phyloP scores from a whole-genome alignment of 2,888 invertebrate species.

The Epistrophe eligans region DNA sequence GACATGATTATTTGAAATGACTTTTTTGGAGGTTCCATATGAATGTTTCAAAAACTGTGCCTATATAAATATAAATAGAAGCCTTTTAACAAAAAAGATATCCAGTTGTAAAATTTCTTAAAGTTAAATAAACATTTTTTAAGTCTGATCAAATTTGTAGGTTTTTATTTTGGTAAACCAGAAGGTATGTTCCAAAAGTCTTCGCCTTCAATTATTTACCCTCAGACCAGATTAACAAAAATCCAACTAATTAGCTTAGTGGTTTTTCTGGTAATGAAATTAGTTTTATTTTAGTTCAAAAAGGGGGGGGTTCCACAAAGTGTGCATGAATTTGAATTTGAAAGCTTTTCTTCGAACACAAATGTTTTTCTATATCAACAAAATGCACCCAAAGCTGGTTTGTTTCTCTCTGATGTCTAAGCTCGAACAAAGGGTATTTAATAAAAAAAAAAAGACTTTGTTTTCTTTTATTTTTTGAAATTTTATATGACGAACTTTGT shows the following conservation, averaged over 20 bases:
- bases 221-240: slow-evolving; percentile 4
- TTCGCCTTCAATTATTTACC: not conserved
- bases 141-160: not conserved
- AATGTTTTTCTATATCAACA: slow-evolving; percentile 20
- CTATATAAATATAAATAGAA: not conserved
- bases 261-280: slow-evolving; percentile 23
- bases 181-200: not conserved
- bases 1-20: not conserved
- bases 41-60: too few relatives aligned
- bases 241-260: slow-evolving; percentile 18
- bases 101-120: not conserved
- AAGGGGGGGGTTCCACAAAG: not conserved
- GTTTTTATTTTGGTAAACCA: not conserved
- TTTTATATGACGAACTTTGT: slow-evolving; percentile 48
- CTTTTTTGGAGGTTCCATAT: too few relatives aligned
- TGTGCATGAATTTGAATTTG: slow-evolving; percentile 15
- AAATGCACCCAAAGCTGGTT: slow-evolving; percentile 14
- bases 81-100: not conserved
- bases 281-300: slow-evolving; percentile 18
- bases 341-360: slow-evolving; percentile 11
- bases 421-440: slow-evolving; percentile 2
- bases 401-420: not conserved
- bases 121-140: not conserved
- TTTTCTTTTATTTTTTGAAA: not conserved
- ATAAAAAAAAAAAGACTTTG: not conserved